Base-by-base conservation (phyloP, 2,113 vertebrate genomes). In the Trichechus manatus region DNA sequence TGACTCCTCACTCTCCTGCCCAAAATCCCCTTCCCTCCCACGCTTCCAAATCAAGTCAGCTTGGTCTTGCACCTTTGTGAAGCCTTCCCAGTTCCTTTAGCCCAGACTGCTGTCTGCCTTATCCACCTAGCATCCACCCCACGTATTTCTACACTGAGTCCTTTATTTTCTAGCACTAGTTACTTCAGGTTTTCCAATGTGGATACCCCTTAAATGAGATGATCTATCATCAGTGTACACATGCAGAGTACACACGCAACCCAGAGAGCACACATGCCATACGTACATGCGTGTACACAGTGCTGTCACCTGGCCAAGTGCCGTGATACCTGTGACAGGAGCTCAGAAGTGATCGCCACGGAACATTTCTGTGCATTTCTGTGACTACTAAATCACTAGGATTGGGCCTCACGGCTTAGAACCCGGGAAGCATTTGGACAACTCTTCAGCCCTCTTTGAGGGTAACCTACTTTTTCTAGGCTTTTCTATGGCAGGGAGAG, bases 251-350 rank as follows among this genome's bases (percentile, higher is more conserved):
- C 27, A 22, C 27, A 94, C 25, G 0, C 1, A 1, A 13, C 1
- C 1, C 14, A 22, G 14, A n/a, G 1, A 6, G 7, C 3, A 3
- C 0, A 0, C 29, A 23, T 6, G 13, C 4, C 14, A 2, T 9
- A 0, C 3, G 8, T 29, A 5, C 6, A 0, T 4, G 1, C 10
- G 5, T 0, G 0, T 20, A 17, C 29, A 0, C 1, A 2, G 27
- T 29, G 14, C 83, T 0, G 0, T 33, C n/a, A 70, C 44, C 17
- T 7, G 31, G 61, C n/a, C 1, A 1, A 0, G 11, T 5, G 6
- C 23, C 39, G 0, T 7, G 13, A 0, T 5, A 23, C 8, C 27
- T 7, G 0, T 27, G 4, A 14, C 5, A 0, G 63, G 36, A 50
- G 7, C 94, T 85, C 9, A 27, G 20, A n/a, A 39, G 14, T n/a